These are phyloP conservation scores for Alouatta palliata DNA, from an alignment of 2,113 vertebrate species.

Conservation along the genomic window DNA sequence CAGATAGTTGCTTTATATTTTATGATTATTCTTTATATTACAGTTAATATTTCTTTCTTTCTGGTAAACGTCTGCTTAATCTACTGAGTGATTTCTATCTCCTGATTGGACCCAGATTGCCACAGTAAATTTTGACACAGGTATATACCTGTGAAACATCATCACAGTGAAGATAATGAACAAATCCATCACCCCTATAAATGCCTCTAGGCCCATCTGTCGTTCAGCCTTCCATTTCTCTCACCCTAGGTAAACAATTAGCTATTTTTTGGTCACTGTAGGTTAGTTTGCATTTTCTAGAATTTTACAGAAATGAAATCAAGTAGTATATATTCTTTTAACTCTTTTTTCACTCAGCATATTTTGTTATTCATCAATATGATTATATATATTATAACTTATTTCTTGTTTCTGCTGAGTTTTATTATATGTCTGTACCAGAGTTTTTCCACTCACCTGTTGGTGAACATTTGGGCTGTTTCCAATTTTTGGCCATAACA, in stretches of 20 bases:
- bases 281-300: not conserved
- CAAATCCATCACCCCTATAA: not conserved
- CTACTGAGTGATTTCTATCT: not conserved
- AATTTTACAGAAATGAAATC: not conserved
- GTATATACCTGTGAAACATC: not conserved
- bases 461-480: not conserved
- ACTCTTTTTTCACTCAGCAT: not conserved
- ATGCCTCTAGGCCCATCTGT: not conserved
- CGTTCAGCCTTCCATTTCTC: not conserved
- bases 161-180: not conserved
- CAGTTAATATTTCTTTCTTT: not conserved
- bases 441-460: not conserved
- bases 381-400: not conserved
- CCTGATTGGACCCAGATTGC: not conserved
- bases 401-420: not conserved
- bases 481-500: not conserved
- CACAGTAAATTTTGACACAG: not conserved
- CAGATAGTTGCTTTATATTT: not conserved
- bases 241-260: not conserved
- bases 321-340: not conserved
- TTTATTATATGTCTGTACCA: not conserved
- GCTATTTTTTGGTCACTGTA: not conserved
- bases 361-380: not conserved
- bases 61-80: not conserved
- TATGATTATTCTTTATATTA: not conserved